phyloP scores from a whole-genome alignment of 2,888 invertebrate genomes.

The Buathra laborator region DNA sequence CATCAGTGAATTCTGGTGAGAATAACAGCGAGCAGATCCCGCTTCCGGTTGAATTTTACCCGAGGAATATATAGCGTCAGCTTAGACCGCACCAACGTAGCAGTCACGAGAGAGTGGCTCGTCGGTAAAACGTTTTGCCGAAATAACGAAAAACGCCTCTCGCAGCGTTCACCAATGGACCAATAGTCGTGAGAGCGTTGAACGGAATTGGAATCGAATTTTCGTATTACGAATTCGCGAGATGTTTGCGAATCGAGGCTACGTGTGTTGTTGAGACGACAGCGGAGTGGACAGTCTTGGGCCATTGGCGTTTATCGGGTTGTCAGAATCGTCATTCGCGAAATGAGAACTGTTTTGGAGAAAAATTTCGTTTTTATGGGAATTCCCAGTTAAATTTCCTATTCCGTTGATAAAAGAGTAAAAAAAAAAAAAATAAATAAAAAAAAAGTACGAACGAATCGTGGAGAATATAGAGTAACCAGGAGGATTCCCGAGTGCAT shows the following conservation, averaged over 20 bases:
- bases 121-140: constrained; percentile 70
- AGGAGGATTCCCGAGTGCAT: constrained; percentile 63
- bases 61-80: neutral
- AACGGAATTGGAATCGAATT: constrained; percentile 53
- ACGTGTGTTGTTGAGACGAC: constrained; percentile 30
- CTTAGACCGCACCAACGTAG: neutral
- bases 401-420: constrained; percentile 15
- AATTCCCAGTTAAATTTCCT: constrained; percentile 31
- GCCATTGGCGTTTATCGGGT: constrained; percentile 13
- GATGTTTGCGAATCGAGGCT: constrained; percentile 25
- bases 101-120: constrained; percentile 25
- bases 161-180: neutral
- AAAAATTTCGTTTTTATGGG: constrained; percentile 21
- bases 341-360: constrained; percentile 21
- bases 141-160: constrained; percentile 58
- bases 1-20: neutral
- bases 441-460: constrained; percentile 44
- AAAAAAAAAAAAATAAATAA: no score
- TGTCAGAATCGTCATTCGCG: constrained; percentile 4
- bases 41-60: neutral
- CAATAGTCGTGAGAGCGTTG: constrained; percentile 7
- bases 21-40: neutral
- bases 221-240: constrained; percentile 38
- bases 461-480: constrained; percentile 39
- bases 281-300: neutral